Conservation (phyloP, 1,140 invertebrate species). For the Oryzaephilus surinamensis region DNA sequence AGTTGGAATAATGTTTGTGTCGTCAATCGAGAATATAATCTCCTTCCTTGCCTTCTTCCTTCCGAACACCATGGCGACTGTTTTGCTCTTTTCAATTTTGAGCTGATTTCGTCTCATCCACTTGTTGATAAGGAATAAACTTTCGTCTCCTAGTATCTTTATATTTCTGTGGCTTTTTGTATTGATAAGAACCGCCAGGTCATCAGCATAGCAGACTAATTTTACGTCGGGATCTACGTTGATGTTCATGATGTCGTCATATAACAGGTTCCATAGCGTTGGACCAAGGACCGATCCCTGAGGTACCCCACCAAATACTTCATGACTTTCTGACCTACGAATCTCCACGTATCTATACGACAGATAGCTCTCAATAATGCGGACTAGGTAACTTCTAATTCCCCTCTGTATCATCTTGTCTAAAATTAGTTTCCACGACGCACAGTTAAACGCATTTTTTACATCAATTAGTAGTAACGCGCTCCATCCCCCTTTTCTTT, state of each 20-base stretch:
- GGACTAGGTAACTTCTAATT: conserved; percentile 1
- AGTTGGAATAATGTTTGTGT: too few species aligned
- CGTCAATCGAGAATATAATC: too few species aligned
- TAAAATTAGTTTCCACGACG: neutral
- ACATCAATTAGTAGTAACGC: conserved; percentile 6
- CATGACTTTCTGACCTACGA: neutral
- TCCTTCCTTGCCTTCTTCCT: too few species aligned
- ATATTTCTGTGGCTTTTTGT: neutral
- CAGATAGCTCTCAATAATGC: conserved; percentile 11
- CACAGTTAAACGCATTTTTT: conserved; percentile 6
- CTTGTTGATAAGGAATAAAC: neutral
- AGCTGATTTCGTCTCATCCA: neutral
- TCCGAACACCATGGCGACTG: neutral
- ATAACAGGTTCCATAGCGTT: conserved; percentile 27
- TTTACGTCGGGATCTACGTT: conserved; percentile 1
- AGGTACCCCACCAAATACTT: conserved; percentile 12
- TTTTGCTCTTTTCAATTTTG: neutral
- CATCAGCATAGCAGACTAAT: conserved; percentile 24
- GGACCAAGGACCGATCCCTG: conserved; percentile 29
- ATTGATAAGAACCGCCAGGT: conserved; percentile 16
- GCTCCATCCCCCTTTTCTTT: neutral
- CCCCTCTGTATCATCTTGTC: too few species aligned
- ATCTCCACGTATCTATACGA: conserved; percentile 9
- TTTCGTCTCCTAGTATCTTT: neutral
- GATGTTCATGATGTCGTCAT: conserved; percentile 23